These are phyloP conservation scores for Gymnorhina tibicen DNA, from an alignment of 2,113 vertebrate species.

Conservation along the genomic window DNA sequence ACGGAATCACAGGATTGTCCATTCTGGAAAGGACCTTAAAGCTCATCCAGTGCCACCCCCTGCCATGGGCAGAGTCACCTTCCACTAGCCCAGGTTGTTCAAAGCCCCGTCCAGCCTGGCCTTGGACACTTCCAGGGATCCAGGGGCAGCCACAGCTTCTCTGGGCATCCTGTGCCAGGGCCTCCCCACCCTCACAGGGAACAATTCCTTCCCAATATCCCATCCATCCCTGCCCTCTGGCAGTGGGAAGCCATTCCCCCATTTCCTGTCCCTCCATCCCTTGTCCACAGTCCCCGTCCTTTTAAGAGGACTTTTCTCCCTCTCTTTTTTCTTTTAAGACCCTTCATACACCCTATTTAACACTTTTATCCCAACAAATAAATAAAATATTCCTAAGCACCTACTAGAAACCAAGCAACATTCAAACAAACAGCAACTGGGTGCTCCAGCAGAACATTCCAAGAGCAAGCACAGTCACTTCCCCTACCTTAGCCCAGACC, in stretches of 20 bases:
- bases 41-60: not conserved
- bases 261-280: not conserved
- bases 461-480: not conserved
- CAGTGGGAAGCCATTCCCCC: not conserved
- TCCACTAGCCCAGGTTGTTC: not conserved
- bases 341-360: fast-evolving
- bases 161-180: not conserved
- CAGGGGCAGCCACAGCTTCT: not conserved
- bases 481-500: not conserved
- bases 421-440: not conserved
- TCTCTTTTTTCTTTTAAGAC: no score
- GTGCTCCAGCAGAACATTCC: not conserved
- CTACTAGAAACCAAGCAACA: not conserved
- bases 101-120: fast-evolving
- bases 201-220: not conserved
- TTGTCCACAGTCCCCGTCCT: no score
- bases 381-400: not conserved
- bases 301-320: no score
- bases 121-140: not conserved
- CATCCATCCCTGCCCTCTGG: fast-evolving
- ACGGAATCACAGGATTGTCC: not conserved
- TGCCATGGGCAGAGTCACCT: not conserved
- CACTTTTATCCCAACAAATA: not conserved
- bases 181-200: fast-evolving
- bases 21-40: not conserved